Evolutionary conservation across 2,888 invertebrate genomes (phyloP), one percentile per base, ranked within the genome.

Genomic region (Xestobium rufovillosum): DNA sequence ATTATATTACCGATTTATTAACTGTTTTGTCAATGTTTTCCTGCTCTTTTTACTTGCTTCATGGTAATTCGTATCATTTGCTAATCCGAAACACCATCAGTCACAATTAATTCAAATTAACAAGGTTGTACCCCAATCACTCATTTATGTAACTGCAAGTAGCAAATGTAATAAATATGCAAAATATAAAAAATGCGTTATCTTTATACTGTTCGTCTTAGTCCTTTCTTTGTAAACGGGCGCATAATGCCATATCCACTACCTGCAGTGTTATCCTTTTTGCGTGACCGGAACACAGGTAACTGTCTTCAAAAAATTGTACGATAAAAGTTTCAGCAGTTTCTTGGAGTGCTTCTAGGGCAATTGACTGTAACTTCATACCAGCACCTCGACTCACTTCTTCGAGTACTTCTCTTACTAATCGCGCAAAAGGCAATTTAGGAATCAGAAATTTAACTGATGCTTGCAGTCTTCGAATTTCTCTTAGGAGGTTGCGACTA

Each of bases 271-370:
- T 73, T 0, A 67, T 56, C 2, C 72, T 59, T 9, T 63, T 59
- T 0, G 68, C 63, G 44, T 71, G 71, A 2, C 60, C 36, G 0
- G 69, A 52, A 9, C 70, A 55, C 31, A 66, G 36, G 23, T 66
- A 50, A 2, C 67, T 54, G 45, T 73, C 72, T 42, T 70, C 61
- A 16, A 73, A 67, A 23, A 67, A 63, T 43, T 68, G 67, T 1
- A 64, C 60, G 6, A 72, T 4, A 40, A 69, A 72, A 44, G 66
- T 57, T 54, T 73, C 73, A 1, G 60, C 32, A 2, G 72, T 55
- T 42, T 65, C 65, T 46, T 72, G 73, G 17, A 73, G 36, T 0
- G 70, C 71, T 42, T 60, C 55, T 4, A 73, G 28, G 1, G 71
- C 70, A 1, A 44, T 15, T 0, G 23, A 2, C 34, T 70, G 66